These are phyloP conservation scores for Nothura maculosa DNA, from an alignment of 2,797 vertebrate species.

Conservation along the genomic window DNA sequence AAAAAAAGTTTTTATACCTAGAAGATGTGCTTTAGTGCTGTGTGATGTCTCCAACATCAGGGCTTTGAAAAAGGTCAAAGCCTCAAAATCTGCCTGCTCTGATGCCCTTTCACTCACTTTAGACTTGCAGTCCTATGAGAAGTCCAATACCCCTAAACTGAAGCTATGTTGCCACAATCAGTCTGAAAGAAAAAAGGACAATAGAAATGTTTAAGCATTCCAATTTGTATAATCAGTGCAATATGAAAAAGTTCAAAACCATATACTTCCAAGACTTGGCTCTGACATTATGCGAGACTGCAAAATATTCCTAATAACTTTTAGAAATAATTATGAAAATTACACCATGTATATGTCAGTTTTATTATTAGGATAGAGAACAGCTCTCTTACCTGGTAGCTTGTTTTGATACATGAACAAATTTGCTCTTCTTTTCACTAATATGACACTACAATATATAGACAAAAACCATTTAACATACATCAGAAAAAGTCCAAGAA, in stretches of 20 bases:
- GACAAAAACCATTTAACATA: not conserved
- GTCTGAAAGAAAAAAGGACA: not conserved
- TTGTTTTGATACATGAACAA: not conserved
- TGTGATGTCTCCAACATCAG: not conserved
- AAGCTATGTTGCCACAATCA: not conserved
- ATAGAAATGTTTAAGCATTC: not conserved
- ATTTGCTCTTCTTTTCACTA: not conserved
- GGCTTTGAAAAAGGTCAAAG: not conserved
- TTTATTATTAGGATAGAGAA: slow-evolving; percentile 38
- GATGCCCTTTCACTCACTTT: not conserved
- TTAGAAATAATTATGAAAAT: fast-evolving
- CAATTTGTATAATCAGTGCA: not conserved
- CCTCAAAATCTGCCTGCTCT: not conserved
- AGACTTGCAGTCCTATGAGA: not conserved
- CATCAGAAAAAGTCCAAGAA: slow-evolving; percentile 1
- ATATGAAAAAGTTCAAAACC: not conserved
- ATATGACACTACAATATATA: not conserved
- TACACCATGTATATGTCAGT: not conserved
- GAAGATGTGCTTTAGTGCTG: not conserved
- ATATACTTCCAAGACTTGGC: not conserved
- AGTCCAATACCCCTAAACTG: not conserved
- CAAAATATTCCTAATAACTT: not conserved
- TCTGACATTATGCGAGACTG: not conserved
- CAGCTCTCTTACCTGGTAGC: not conserved
- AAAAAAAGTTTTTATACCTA: not conserved